Percentiles rank a stretch among this genome's conserved stretches.
Conservation (phyloP, 2,797 vertebrate species). For the Spheniscus humboldti region DNA sequence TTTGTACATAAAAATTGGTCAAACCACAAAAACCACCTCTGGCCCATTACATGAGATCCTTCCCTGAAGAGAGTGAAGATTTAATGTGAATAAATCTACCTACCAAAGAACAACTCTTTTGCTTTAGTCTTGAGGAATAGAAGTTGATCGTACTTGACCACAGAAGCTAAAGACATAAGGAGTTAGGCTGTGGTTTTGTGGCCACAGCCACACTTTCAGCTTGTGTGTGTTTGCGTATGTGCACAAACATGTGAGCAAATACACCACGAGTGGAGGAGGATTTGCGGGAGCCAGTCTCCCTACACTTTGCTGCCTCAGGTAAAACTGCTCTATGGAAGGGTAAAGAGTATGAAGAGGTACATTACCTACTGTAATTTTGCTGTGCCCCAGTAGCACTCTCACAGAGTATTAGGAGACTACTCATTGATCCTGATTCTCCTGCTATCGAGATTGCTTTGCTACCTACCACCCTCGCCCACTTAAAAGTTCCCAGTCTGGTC, state of each 20-base stretch:
- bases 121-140: background rate
- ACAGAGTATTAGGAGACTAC: background rate
- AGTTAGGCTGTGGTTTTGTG: background rate
- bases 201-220: background rate
- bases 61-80: background rate
- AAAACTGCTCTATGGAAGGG: background rate
- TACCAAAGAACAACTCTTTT: background rate
- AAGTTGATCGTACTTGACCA: background rate
- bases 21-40: constrained; percentile 17
- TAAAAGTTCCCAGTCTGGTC: background rate
- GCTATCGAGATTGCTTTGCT: background rate
- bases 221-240: background rate
- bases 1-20: constrained; percentile 7
- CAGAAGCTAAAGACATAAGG: background rate
- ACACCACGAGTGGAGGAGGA: background rate
- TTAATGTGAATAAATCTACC: background rate
- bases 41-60: background rate
- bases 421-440: background rate
- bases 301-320: background rate
- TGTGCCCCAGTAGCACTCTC: background rate
- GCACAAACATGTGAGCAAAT: background rate
- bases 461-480: background rate
- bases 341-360: background rate
- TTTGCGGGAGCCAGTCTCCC: background rate
- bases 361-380: background rate